phyloP scores from a whole-genome alignment of 2,113 vertebrate species.

The human region DNA sequence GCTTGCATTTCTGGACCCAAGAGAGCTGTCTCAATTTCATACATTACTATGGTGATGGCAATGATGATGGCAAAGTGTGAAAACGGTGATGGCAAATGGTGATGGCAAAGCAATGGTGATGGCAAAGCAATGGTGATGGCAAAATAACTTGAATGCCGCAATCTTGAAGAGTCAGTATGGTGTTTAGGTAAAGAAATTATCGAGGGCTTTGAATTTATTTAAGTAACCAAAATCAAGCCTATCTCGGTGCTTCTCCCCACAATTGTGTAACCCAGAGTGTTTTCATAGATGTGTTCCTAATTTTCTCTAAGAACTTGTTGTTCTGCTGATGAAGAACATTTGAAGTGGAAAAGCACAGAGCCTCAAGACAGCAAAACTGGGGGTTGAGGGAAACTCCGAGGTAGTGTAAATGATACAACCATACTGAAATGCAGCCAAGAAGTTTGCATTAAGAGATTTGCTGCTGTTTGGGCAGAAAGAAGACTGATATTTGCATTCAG shows the following conservation, averaged over 20 bases:
- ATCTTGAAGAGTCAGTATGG: neutral
- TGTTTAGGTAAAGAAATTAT: slow-evolving; percentile 33
- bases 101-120: neutral
- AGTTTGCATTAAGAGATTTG: neutral
- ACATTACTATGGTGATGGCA: neutral
- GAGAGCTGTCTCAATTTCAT: neutral
- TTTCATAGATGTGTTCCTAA: slow-evolving; percentile 2
- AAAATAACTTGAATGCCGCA: neutral
- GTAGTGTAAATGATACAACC: neutral
- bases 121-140: neutral
- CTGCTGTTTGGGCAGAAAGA: slow-evolving; percentile 47
- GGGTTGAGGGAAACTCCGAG: neutral
- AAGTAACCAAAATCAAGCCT: neutral
- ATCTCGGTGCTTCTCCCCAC: neutral
- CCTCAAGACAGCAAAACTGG: neutral
- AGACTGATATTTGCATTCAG: neutral
- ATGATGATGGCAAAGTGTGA: neutral
- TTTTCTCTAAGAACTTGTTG: slow-evolving; percentile 24
- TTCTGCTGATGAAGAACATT: neutral
- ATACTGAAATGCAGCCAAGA: slow-evolving; percentile 24
- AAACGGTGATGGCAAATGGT: neutral
- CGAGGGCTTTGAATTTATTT: neutral
- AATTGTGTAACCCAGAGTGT: neutral
- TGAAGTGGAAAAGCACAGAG: neutral
- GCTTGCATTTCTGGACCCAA: neutral